Percentiles rank a stretch among this genome's conserved stretches.
phyloP scores from a whole-genome alignment of 2,888 invertebrate species.

The Busseola fusca region DNA sequence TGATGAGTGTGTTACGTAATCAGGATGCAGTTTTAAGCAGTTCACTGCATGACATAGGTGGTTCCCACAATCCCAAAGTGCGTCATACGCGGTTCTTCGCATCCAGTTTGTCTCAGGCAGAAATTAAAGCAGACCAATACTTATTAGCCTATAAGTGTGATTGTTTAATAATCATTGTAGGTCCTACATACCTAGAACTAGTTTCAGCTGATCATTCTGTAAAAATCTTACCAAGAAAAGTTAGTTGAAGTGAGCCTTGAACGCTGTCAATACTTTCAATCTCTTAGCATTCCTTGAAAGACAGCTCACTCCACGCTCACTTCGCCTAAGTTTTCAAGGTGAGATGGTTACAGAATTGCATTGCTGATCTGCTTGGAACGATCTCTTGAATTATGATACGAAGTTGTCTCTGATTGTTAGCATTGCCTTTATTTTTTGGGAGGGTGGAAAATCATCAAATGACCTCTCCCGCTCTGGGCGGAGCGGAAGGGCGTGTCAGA shows the following conservation, averaged over 20 bases:
- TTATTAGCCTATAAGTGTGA: neutral
- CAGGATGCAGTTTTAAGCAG: neutral
- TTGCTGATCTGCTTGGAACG: neutral
- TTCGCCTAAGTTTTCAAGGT: too few species aligned
- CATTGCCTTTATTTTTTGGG: neutral
- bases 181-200: too few species aligned
- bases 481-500: too few species aligned
- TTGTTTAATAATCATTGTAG: neutral
- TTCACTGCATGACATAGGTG: neutral
- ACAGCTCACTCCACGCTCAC: too few species aligned
- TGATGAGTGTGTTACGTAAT: too few species aligned
- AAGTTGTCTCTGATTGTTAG: constrained; percentile 27
- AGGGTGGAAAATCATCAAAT: too few species aligned
- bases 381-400: neutral
- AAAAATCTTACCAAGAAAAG: neutral
- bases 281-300: too few species aligned
- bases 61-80: neutral
- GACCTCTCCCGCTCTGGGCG: too few species aligned
- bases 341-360: too few species aligned
- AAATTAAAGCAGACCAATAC: neutral
- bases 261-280: too few species aligned
- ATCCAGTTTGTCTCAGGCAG: neutral
- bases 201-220: too few species aligned
- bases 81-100: neutral
- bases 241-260: too few species aligned